Percentiles rank a stretch among this genome's conserved stretches.
These are phyloP conservation scores for Cromileptes altivelis DNA, from an alignment of 2,113 vertebrate species.

Conservation along the genomic window DNA sequence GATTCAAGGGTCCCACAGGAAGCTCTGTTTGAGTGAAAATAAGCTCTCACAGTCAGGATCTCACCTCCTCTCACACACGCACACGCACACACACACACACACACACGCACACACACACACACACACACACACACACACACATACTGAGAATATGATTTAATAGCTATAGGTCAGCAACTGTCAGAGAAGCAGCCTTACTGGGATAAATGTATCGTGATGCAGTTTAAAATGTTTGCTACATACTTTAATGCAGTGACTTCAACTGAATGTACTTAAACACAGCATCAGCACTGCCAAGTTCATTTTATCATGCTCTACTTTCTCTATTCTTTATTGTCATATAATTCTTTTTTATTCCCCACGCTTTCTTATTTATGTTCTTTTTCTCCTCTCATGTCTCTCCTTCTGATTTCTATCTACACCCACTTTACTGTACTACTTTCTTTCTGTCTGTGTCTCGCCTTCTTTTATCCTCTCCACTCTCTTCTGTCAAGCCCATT, in stretches of 20 bases:
- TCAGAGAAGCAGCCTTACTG: conserved; percentile 13
- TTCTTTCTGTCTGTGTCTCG: neutral
- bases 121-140: neutral
- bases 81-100: conserved; percentile 12
- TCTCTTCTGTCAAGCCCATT: conserved; percentile 1
- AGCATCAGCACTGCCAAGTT: neutral
- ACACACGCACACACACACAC: conserved; percentile 23
- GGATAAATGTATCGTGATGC: conserved; percentile 1
- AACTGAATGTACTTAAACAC: neutral
- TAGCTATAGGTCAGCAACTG: conserved; percentile 43
- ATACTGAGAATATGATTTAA: conserved; percentile 45
- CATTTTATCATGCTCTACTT: neutral
- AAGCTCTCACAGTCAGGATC: conserved; percentile 60
- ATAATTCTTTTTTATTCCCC: neutral
- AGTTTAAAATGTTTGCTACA: neutral
- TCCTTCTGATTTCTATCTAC: neutral
- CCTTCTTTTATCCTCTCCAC: neutral
- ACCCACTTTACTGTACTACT: neutral
- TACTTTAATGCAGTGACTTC: conserved; percentile 6
- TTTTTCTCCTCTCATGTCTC: neutral
- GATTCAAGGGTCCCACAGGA: conserved; percentile 71
- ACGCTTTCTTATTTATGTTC: neutral
- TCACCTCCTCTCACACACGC: conserved; percentile 31
- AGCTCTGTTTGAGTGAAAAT: conserved; percentile 69
- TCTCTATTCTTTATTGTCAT: neutral